Evolutionary conservation across 1,140 invertebrate genomes (phyloP), one percentile per base, ranked within the genome.

Genomic region (Papilio helenus): DNA sequence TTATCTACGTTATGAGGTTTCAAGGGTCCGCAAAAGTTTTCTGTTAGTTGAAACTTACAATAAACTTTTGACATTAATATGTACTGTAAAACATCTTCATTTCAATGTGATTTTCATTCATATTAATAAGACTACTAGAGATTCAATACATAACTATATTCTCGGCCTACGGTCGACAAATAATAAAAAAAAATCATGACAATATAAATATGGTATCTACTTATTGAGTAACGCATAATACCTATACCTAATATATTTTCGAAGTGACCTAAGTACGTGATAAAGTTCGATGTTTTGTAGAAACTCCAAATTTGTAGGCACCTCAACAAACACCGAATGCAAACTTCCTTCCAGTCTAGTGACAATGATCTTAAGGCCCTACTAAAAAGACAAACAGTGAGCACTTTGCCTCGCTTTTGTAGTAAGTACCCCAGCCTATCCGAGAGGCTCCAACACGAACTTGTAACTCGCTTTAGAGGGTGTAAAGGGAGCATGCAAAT

Each of bases 321-420:
- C 61, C 26, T 68, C 61, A 16, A 26, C 23, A 18, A 68, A 29
- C 61, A 29, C 61, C 26, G 26, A 12, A 3, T 34, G 4, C 23
- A 29, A 68, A 68, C 61, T 68, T 68, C 26, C 23, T 68, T 68
- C 1, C 23, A 29, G 26, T 68, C 16, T 68, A 68, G 18, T 34
- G 61, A 26, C 14, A 68, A 26, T 68, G 29, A 16, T 68, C 61
- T 14, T 26, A 68, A 68, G 23, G 3, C 26, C 61, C 61, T 68
- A 68, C 61, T 29, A 68, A 68, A 58, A 68, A 68, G 61, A 68
- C 61, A 68, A 68, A 68, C 61, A 68, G 12, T 34, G 61, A 68
- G 26, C 61, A 68, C 61, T 68, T 68, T 29, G 61, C 26, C 26
- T 68, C 26, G 26, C 26, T 14, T 29, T 26, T 29, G 26, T 29